A percentile compares a stretch with the other conserved stretches of the same genome.
phyloP scores from a whole-genome alignment of 2,113 vertebrate genomes.

The Megalops atlanticus region DNA sequence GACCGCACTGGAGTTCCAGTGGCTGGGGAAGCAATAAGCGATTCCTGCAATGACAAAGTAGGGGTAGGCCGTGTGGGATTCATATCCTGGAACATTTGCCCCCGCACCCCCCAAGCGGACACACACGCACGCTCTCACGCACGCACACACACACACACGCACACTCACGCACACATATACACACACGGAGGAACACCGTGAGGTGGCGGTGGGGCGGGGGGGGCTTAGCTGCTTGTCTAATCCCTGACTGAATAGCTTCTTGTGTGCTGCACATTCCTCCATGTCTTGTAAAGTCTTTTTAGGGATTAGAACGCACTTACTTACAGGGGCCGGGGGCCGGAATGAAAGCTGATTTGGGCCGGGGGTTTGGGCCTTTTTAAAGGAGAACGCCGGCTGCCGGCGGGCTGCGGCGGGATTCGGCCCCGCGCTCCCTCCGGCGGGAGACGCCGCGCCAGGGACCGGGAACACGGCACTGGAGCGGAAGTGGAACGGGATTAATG shows the following conservation, averaged over 20 bases:
- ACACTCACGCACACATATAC: conserved; percentile 22
- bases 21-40: not conserved
- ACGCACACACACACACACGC: conserved; percentile 34
- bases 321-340: conserved; percentile 56
- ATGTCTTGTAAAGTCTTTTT: conserved; percentile 63
- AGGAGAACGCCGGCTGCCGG: not conserved
- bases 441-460: conserved; percentile 31
- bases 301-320: conserved; percentile 66
- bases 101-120: conserved; percentile 24
- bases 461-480: conserved; percentile 49
- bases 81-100: conserved; percentile 28
- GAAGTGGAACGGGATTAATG: not conserved
- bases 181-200: conserved; percentile 37
- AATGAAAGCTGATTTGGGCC: conserved; percentile 62
- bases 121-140: conserved; percentile 21
- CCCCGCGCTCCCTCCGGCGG: conserved; percentile 46
- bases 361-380: conserved; percentile 42
- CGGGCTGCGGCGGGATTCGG: not conserved
- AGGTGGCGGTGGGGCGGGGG: conserved; percentile 40
- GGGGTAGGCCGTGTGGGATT: too few relatives aligned
- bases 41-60: not conserved
- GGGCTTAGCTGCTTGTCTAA: conserved; percentile 56
- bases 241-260: conserved; percentile 65
- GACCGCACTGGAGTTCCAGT: too few relatives aligned
- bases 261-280: conserved; percentile 71